Evolutionary conservation across 2,797 vertebrate genomes (phyloP), one percentile per base, ranked within the genome.

Genomic region (Discoglossus pictus): DNA sequence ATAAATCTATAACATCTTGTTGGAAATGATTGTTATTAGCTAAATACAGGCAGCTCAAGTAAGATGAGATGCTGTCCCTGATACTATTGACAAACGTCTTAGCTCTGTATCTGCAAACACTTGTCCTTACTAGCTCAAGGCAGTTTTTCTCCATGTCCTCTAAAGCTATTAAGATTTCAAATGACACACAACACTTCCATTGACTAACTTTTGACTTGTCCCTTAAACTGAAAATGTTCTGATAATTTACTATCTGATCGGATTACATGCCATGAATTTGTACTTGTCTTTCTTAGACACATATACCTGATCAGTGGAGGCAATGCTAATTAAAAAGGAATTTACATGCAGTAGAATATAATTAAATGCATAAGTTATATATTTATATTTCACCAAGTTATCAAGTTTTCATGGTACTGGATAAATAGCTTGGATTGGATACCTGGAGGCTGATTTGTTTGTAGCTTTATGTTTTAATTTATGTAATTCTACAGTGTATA

Each of bases 21-120:
- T 70, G 74, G 72, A 79, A 83, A 82, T 78, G 21, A 71, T 68
- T 64, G 17, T 67, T 80, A 82, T 82, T 76, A 86, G 73, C 10
- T 31, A 73, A 69, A 70, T 42, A 74, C 73, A 75, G 44, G 61
- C 65, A 76, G 23, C 53, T 10, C 0, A 3, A 73, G 74, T 48
- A 73, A 17, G 3, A n/a, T 27, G 60, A 40, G 61, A 82, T 54
- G 62, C 39, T 58, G 55, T 44, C 72, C 47, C 35, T 81, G 75
- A 80, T 71, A 56, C 73, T 71, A 83, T 68, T 31, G 40, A 84
- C 75, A 81, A 75, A 73, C 39, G 7, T 47, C 56, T 71, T 77
- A 84, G 15, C 53, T 68, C 71, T 76, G 24, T 74, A 70, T 27
- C 75, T 75, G 77, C 74, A 80, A 76, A 74, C 50, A 73, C 23